A percentile compares a stretch with the other conserved stretches of the same genome.
Evolutionary conservation across 1,140 invertebrate species (phyloP).

Genomic region (Plodia interpunctella): DNA sequence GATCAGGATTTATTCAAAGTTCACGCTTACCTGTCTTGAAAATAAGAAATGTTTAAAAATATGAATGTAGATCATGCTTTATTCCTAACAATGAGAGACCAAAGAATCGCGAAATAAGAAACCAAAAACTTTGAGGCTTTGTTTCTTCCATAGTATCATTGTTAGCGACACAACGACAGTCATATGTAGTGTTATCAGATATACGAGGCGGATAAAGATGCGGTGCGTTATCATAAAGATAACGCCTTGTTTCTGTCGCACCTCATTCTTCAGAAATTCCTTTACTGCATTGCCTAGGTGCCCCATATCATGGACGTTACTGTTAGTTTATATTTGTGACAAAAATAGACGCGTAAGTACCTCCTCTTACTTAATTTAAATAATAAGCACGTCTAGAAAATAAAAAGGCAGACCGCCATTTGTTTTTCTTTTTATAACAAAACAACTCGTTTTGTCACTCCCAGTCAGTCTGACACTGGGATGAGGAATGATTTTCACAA

Average conservation of each 20-base stretch:
- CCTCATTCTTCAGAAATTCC: conserved; percentile 29
- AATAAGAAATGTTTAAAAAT: too few relatives aligned
- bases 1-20: too few relatives aligned
- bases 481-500: too few relatives aligned
- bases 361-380: not conserved
- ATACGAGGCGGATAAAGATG: conserved; percentile 47
- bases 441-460: too few relatives aligned
- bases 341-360: not conserved
- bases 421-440: too few relatives aligned
- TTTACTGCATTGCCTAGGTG: conserved; percentile 21
- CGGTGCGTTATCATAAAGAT: conserved; percentile 47
- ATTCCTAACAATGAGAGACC: too few relatives aligned
- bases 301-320: not conserved
- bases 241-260: conserved; percentile 39
- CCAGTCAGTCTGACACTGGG: too few relatives aligned
- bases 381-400: not conserved
- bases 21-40: too few relatives aligned
- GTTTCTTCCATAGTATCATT: not conserved
- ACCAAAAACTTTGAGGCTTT: not conserved
- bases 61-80: too few relatives aligned
- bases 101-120: too few relatives aligned
- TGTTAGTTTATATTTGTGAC: not conserved
- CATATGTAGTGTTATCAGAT: conserved; percentile 38
- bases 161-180: not conserved
- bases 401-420: too few relatives aligned